Evolutionary conservation across 2,113 vertebrate species (phyloP), one percentile per base, ranked within the genome.

Genomic region (Plecotus auritus): DNA sequence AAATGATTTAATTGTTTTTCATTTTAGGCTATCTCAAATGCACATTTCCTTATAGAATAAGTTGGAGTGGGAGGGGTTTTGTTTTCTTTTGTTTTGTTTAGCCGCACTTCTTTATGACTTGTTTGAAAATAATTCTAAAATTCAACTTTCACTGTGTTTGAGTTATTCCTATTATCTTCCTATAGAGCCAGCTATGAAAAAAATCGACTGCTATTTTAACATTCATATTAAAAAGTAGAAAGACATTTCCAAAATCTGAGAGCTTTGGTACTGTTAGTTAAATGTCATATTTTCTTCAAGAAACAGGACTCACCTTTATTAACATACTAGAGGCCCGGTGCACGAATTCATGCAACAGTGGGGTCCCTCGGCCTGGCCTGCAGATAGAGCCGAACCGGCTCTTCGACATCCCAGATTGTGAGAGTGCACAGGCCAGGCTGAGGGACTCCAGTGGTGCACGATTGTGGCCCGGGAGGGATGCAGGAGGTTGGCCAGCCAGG

Each of bases 221-320:
- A 87, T 78, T 84, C 54, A 93, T 78, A 95, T 93, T 95, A 83
- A 95, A 78, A 54, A 91, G 54, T 83, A 93, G 87, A 93, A 94
- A 89, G 76, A 88, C 77, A 37, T 95, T 95, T 90, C 30, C 37
- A 73, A 93, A 95, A 88, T 87, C 61, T 84, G 76, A 93, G 37
- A 82, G 16, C 28, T 80, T 83, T 95, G 61, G 69, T 95, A 56
- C 77, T 93, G 73, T 82, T 86, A 82, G 82, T 82, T 95, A 93
- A 93, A 95, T 93, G 87, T 93, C 95, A 82, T 90, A 95, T 82
- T 93, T 95, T 93, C 59, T 47, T 78, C 89, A 94, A 67, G 45
- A 95, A 93, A 73, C 74, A 74, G n/a, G 67, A 87, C 35, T 74
- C 70, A 69, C 30, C 40, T 78, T 88, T 94, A 82, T 88, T 92